phyloP scores from a whole-genome alignment of 2,888 invertebrate species.

The Hypomecis atomaria region DNA sequence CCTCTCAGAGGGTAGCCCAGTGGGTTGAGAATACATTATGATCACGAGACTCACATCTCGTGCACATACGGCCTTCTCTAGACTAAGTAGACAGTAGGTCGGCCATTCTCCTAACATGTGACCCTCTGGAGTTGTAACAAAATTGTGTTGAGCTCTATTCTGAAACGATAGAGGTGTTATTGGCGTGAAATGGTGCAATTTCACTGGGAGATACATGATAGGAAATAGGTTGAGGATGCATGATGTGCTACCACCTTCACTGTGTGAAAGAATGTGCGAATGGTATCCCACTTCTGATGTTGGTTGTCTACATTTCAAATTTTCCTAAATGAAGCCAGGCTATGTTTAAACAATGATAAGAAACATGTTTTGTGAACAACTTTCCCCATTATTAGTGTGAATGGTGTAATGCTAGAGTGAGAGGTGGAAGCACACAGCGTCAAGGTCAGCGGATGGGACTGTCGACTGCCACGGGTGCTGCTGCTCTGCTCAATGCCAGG shows the following conservation, averaged over 20 bases:
- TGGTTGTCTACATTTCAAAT: background rate
- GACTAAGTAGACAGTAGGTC: constrained; percentile 65
- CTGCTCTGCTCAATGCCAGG: constrained; percentile 20
- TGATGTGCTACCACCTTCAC: constrained; percentile 65
- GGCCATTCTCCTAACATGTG: constrained; percentile 67
- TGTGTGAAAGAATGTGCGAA: constrained; percentile 31
- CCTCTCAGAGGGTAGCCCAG: constrained; percentile 68
- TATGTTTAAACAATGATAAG: background rate
- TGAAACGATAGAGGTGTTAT: constrained; percentile 6
- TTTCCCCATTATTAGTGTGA: background rate
- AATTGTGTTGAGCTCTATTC: constrained; percentile 27
- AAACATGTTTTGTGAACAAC: background rate
- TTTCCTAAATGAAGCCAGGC: background rate
- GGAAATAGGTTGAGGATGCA: constrained; percentile 68
- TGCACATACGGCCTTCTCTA: constrained; percentile 77
- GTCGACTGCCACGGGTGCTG: constrained; percentile 56
- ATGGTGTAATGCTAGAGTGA: constrained; percentile 21
- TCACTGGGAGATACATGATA: constrained; percentile 66
- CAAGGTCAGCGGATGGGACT: constrained; percentile 56
- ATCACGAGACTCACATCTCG: constrained; percentile 62
- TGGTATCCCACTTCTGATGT: background rate
- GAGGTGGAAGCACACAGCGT: constrained; percentile 61
- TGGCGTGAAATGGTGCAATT: constrained; percentile 60
- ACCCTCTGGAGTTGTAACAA: constrained; percentile 69
- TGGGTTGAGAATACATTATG: constrained; percentile 75